Evolutionary conservation across 2,113 vertebrate species (phyloP).

Genomic region (Gracilinanus agilis): DNA sequence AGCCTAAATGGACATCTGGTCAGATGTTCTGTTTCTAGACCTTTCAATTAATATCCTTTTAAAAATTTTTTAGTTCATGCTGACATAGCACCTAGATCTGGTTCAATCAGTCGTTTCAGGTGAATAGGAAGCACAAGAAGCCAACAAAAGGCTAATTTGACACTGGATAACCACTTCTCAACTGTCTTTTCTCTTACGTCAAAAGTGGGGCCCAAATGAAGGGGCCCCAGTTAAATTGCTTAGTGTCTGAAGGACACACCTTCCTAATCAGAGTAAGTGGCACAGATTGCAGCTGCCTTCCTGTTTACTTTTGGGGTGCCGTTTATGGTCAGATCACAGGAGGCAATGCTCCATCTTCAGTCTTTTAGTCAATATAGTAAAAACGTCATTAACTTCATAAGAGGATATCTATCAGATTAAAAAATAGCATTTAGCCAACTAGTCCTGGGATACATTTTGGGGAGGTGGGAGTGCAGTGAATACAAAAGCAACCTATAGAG

Average conservation of each 20-base stretch:
- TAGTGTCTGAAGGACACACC: not conserved
- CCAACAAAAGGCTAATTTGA: not conserved
- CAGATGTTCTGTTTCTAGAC: conserved; percentile 8
- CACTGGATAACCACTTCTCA: not conserved
- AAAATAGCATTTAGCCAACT: not conserved
- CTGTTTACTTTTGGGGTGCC: conserved; percentile 33
- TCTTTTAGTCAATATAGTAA: conserved; percentile 10
- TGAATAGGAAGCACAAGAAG: conserved; percentile 18
- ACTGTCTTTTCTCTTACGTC: not conserved
- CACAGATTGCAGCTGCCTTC: not conserved
- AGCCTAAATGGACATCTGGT: not conserved
- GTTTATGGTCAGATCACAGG: not conserved
- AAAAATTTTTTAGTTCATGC: conserved; percentile 15
- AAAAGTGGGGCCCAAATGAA: not conserved
- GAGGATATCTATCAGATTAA: conserved; percentile 22
- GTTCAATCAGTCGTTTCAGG: not conserved
- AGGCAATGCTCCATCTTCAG: conserved; percentile 23
- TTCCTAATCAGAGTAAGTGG: not conserved
- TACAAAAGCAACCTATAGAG: not conserved
- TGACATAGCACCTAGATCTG: not conserved
- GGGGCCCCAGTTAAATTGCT: not conserved
- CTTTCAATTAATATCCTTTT: conserved; percentile 13
- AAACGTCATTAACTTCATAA: not conserved
- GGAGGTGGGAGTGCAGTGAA: not conserved
- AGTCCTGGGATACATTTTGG: not conserved